phyloP scores from a whole-genome alignment of 35 echinoderm and acorn worm species.

The Nesometra sesokonis region DNA sequence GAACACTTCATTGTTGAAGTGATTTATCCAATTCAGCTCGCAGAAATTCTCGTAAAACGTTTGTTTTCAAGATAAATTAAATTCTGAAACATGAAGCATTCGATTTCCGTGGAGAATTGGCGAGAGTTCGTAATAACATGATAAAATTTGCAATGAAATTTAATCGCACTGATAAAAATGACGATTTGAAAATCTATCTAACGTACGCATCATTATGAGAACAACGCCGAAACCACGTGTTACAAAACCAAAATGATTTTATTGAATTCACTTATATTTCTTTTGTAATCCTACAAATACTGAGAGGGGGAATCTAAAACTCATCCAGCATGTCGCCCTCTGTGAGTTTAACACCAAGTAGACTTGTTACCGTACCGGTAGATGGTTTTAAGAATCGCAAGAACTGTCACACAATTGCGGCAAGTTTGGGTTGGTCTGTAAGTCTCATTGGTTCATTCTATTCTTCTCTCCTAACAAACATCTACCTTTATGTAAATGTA shows the following conservation, averaged over 20 bases:
- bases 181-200: not conserved
- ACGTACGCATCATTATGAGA: not conserved
- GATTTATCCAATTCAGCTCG: not conserved
- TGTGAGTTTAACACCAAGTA: no score
- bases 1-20: not conserved
- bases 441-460: no score
- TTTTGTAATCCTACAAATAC: no score
- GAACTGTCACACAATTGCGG: no score
- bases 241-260: not conserved
- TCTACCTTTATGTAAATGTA: no score
- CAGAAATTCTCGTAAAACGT: not conserved
- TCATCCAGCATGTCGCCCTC: no score
- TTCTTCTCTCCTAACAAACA: no score
- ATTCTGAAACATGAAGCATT: not conserved
- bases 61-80: not conserved
- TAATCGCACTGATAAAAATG: not conserved
- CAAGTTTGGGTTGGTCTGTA: no score
- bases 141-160: not conserved
- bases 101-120: not conserved
- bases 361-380: no score
- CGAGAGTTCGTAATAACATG: not conserved
- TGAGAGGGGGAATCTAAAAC: no score
- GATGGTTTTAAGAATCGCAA: no score
- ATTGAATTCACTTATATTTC: no score
- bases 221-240: not conserved